These are phyloP conservation scores for Atrina japonica DNA, from an alignment of 2,888 invertebrate genomes.

Conservation along the genomic window DNA sequence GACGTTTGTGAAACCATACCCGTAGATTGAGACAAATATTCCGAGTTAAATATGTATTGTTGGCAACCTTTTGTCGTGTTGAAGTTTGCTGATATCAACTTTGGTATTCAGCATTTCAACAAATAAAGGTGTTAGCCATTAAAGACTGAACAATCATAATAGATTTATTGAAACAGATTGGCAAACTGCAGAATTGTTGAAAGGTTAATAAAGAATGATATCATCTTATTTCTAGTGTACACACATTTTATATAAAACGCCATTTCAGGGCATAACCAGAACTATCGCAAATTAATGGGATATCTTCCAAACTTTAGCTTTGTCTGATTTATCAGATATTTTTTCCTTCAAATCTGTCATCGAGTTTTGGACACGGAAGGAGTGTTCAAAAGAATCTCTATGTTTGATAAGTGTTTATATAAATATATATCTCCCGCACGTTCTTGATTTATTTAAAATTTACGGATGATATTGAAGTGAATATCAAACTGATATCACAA, in stretches of 20 bases:
- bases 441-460: too few relatives aligned
- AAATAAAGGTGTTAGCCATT: slow-evolving; percentile 20
- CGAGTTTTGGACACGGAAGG: slow-evolving; percentile 2
- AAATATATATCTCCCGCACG: not conserved
- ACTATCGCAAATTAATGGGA: slow-evolving; percentile 11
- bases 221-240: slow-evolving; percentile 11
- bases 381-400: not conserved
- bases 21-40: too few relatives aligned
- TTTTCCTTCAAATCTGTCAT: slow-evolving; percentile 7
- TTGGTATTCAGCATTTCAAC: slow-evolving; percentile 21
- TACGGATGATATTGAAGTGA: too few relatives aligned
- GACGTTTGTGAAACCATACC: too few relatives aligned
- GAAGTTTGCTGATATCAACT: slow-evolving; percentile 4
- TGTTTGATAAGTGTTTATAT: slow-evolving; percentile 10
- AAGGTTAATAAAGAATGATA: slow-evolving; percentile 25
- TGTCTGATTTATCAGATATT: slow-evolving; percentile 3
- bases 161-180: slow-evolving; percentile 16
- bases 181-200: slow-evolving; percentile 19
- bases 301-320: too few relatives aligned
- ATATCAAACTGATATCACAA: too few relatives aligned
- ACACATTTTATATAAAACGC: not conserved
- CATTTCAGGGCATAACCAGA: not conserved
- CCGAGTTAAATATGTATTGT: too few relatives aligned
- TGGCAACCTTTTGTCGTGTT: too few relatives aligned
- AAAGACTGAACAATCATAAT: slow-evolving; percentile 10